Evolutionary conservation across 1,140 invertebrate genomes (phyloP).

Genomic region (Neelides sp.): DNA sequence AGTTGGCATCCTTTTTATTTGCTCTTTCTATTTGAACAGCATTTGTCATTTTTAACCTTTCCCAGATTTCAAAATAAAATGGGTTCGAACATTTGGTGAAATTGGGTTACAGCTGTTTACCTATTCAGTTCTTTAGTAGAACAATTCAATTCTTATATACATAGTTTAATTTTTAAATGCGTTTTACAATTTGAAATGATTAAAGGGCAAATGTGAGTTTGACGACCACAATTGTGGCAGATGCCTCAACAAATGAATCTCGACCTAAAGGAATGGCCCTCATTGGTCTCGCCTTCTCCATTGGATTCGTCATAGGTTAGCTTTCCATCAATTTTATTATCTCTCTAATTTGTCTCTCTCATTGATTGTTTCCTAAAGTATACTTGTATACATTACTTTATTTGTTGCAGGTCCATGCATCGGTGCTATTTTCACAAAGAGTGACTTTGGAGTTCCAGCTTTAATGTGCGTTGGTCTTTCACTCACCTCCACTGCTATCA

Average conservation of each 20-base stretch:
- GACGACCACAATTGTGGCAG: constrained; percentile 87
- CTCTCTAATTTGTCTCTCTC: not conserved
- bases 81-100: too few relatives aligned
- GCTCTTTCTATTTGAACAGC: too few relatives aligned
- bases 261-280: constrained; percentile 91
- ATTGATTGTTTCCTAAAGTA: not conserved
- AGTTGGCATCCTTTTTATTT: too few relatives aligned
- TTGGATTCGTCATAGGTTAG: constrained; percentile 79
- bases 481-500: constrained; percentile 61
- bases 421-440: constrained; percentile 73
- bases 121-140: too few relatives aligned
- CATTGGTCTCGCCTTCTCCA: constrained; percentile 90
- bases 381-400: not conserved
- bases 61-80: too few relatives aligned
- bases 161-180: too few relatives aligned
- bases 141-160: too few relatives aligned
- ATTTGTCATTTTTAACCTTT: too few relatives aligned
- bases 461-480: constrained; percentile 68
- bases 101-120: too few relatives aligned
- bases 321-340: not conserved
- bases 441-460: constrained; percentile 65
- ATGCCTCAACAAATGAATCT: constrained; percentile 66
- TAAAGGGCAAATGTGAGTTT: constrained; percentile 96
- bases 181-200: too few relatives aligned
- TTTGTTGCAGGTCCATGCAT: constrained; percentile 58